These are phyloP conservation scores for Pristionchus arcanus DNA, from an alignment of 2,888 invertebrate genomes.

Conservation along the genomic window DNA sequence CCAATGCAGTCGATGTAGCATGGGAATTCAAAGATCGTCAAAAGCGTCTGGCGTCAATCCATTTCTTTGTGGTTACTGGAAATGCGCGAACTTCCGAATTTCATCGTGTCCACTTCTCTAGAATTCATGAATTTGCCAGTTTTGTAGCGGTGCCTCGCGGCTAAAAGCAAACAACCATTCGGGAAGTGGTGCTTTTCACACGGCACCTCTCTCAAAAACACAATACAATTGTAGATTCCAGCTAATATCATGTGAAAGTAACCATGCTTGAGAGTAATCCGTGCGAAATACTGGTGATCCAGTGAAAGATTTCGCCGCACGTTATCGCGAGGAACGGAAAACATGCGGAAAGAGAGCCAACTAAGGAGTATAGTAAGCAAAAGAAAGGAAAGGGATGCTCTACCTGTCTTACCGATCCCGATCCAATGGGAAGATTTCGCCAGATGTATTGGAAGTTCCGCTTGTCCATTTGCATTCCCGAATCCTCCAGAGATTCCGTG, in stretches of 20 bases:
- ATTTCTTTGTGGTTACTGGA: not conserved
- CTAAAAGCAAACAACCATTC: conserved; percentile 6
- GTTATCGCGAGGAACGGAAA: not conserved
- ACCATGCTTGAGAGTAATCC: not conserved
- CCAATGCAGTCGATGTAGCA: not conserved
- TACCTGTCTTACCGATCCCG: conserved; percentile 46
- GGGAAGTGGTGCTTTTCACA: not conserved
- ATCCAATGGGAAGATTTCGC: conserved; percentile 62
- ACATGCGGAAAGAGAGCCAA: not conserved
- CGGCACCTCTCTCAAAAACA: not conserved
- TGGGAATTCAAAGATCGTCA: not conserved
- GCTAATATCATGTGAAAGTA: not conserved
- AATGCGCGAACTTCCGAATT: not conserved
- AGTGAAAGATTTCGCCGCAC: not conserved
- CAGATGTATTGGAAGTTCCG: conserved; percentile 70
- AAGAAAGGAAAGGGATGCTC: not conserved
- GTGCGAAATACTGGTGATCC: not conserved
- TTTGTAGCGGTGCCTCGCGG: not conserved
- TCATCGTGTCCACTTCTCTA: not conserved
- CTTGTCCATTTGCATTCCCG: conserved; percentile 57
- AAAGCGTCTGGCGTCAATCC: not conserved
- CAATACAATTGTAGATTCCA: not conserved
- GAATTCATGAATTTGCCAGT: conserved; percentile 14
- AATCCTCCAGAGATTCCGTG: conserved; percentile 31
- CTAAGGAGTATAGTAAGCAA: not conserved